A percentile compares a stretch with the other conserved stretches of the same genome.
These are phyloP conservation scores for Homarus gammarus DNA, from an alignment of 2,888 invertebrate genomes.

Conservation along the genomic window DNA sequence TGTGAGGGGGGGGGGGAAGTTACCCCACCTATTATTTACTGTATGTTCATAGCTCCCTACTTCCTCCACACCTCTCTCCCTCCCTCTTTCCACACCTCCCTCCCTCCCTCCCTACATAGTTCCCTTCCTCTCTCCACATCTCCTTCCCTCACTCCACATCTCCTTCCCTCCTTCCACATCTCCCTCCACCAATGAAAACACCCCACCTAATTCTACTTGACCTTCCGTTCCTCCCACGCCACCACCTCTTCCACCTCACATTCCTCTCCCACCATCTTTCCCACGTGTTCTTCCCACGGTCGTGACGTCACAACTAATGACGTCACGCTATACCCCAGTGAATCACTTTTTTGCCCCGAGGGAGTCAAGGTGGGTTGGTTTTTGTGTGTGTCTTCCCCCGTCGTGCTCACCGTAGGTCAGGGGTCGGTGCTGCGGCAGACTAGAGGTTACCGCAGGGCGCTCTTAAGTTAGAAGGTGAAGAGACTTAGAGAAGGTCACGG, in stretches of 20 bases:
- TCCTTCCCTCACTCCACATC: conserved; percentile 46
- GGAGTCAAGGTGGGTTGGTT: neutral
- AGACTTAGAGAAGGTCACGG: too few relatives aligned
- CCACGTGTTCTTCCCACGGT: conserved; percentile 3
- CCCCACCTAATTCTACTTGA: neutral
- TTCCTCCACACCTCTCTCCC: neutral
- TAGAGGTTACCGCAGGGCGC: too few relatives aligned
- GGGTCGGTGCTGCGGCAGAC: too few relatives aligned
- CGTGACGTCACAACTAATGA: neutral
- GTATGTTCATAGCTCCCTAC: too few relatives aligned
- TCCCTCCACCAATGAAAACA: conserved; percentile 4
- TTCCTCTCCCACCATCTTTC: neutral
- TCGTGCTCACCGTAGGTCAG: too few relatives aligned
- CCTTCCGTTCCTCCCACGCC: neutral
- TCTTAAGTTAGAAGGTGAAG: too few relatives aligned
- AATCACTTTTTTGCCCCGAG: neutral
- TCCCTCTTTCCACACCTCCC: conserved; percentile 37
- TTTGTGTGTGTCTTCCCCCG: neutral
- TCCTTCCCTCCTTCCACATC: conserved; percentile 34
- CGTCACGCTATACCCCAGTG: neutral
- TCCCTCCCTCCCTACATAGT: conserved; percentile 41
- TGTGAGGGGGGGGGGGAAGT: too few relatives aligned
- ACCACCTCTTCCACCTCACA: neutral
- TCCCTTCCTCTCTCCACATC: conserved; percentile 40
- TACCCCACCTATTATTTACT: neutral